Conservation (phyloP, 2,888 invertebrate species). For the Calameuta idolon region DNA sequence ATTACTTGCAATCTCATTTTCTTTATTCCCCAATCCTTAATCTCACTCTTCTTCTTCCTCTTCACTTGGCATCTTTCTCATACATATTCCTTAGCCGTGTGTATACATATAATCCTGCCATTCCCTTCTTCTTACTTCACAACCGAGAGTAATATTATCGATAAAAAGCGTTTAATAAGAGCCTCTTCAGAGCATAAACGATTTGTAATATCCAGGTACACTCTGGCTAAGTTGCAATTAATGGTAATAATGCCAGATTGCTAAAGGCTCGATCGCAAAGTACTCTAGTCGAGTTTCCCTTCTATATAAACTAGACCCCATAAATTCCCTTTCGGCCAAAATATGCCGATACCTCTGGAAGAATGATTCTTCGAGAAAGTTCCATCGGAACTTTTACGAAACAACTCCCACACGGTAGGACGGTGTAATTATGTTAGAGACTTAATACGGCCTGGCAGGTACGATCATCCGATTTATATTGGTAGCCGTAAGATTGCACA, state of each 20-base stretch:
- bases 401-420: not conserved
- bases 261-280: slow-evolving; percentile 6
- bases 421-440: not conserved
- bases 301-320: not conserved
- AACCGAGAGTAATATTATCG: not conserved
- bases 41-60: not conserved
- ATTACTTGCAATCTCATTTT: not conserved
- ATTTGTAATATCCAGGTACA: slow-evolving; percentile 44
- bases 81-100: not conserved
- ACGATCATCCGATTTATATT: not conserved
- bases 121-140: not conserved
- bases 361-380: not conserved
- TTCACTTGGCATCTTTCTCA: not conserved
- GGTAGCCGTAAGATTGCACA: not conserved
- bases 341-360: not conserved
- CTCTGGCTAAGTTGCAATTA: slow-evolving; percentile 39
- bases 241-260: slow-evolving; percentile 43
- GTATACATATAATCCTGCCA: not conserved
- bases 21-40: slow-evolving; percentile 19
- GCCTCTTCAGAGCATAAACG: slow-evolving; percentile 37
- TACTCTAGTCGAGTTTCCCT: not conserved
- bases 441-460: not conserved
- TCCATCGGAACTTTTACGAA: not conserved
- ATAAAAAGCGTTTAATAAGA: slow-evolving; percentile 37
- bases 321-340: not conserved